Conservation (phyloP, 2,113 vertebrate genomes). For the Calcarius ornatus region DNA sequence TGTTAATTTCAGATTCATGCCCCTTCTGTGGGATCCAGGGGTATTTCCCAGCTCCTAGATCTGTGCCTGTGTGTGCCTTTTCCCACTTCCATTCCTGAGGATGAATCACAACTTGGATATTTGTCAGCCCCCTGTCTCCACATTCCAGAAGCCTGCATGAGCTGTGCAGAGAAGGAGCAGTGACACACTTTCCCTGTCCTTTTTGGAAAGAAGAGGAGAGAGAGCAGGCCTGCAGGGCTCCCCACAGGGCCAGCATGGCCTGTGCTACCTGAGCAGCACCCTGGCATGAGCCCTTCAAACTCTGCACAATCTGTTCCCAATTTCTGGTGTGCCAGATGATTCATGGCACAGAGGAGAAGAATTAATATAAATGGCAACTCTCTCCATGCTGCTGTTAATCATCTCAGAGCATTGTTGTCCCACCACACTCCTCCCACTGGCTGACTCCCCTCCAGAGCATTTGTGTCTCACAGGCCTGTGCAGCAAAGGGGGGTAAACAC, state of each 20-base stretch:
- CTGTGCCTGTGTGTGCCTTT: background rate
- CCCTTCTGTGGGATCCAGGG: background rate
- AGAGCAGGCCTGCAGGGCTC: background rate
- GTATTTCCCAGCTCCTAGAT: background rate
- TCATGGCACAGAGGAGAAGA: constrained; percentile 21
- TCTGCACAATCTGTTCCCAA: background rate
- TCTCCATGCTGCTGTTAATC: background rate
- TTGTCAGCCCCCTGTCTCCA: background rate
- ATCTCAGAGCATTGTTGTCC: background rate
- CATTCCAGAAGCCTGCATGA: background rate
- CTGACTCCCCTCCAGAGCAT: background rate
- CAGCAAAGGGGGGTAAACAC: background rate
- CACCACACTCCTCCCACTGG: background rate
- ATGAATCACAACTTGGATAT: background rate
- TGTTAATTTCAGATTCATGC: background rate
- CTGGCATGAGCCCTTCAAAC: background rate
- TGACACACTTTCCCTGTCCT: background rate
- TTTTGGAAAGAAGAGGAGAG: background rate
- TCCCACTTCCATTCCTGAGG: background rate
- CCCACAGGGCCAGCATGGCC: background rate
- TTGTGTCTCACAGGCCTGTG: background rate
- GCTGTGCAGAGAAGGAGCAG: background rate
- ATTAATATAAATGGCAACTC: constrained; percentile 28
- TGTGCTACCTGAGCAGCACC: background rate
- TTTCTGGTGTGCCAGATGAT: constrained; percentile 14